Evolutionary conservation across 2,113 vertebrate genomes (phyloP), one percentile per base, ranked within the genome.

Genomic region (Hemiscyllium ocellatum): DNA sequence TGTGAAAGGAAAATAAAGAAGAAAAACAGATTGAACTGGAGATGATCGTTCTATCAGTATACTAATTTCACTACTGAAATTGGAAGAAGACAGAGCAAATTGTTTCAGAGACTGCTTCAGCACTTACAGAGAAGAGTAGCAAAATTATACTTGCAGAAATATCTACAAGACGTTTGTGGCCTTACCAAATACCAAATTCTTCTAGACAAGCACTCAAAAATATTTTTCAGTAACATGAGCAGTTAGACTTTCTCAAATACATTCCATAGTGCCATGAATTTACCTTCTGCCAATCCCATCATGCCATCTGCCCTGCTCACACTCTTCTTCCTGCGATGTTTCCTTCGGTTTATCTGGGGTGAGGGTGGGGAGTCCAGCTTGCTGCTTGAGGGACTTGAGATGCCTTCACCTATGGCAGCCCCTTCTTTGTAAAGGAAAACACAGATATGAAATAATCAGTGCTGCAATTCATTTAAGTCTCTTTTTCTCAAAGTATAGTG

Each of bases 291-390:
- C 97, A 99, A 99, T 0, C 98, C 98, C 0, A 98, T 96, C 0
- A 98, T 98, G 0, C 98, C 96, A 47, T 99, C 99, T 0, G 99
- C 99, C 97, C 98, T 98, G 24, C 98, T 99, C 96, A 97, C 98
- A 96, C 99, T 97, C 96, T 99, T 99, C 98, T 99, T 99, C 97
- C 98, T 97, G 33, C 98, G 97, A 96, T 99, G 98, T 97, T 99
- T 99, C 98, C 99, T 99, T 96, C 98, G 97, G 97, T 98, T 98
- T 19, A 97, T 97, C 98, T 99, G 98, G 1, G 99, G 99, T 1
- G 99, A 99, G 0, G 98, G 96, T 12, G 98, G 98, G 0, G 97
- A 96, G 0, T 97, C 97, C 29, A 99, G 98, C 96, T 98, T 98
- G 78, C 96, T 96, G 56, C 97, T 96, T 96, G 98, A 96, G 0